Conservation (phyloP, 92 coral and sea anemone genomes). For the Virgularia gustaviana region DNA sequence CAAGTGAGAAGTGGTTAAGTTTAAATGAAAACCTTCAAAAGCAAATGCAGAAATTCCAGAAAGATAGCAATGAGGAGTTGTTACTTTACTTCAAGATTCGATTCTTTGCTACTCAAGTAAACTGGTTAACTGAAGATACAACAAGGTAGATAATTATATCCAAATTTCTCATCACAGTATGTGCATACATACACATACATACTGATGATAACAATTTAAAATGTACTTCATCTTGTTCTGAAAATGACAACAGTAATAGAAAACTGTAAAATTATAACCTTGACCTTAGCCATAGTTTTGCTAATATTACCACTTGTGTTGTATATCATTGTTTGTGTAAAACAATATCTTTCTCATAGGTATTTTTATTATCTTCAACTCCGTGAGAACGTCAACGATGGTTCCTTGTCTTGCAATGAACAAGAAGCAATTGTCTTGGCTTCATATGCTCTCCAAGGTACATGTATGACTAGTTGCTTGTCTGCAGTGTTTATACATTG, state of each 20-base stretch:
- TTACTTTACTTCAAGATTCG: constrained; percentile 66
- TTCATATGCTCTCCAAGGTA: constrained; percentile 88
- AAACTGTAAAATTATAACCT: too few relatives aligned
- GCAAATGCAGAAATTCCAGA: constrained; percentile 64
- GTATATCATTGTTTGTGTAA: background rate
- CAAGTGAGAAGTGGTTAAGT: constrained; percentile 74
- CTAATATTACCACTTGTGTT: too few relatives aligned
- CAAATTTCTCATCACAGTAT: background rate
- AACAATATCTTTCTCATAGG: constrained; percentile 44
- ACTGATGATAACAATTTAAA: background rate
- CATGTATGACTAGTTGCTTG: background rate
- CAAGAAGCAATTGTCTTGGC: constrained; percentile 72
- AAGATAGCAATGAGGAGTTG: constrained; percentile 35
- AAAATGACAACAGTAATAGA: too few relatives aligned
- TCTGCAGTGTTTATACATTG: background rate
- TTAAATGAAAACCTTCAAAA: constrained; percentile 73
- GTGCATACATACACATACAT: background rate
- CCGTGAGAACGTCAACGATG: constrained; percentile 63
- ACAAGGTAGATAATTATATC: constrained; percentile 66
- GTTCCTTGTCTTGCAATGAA: constrained; percentile 66
- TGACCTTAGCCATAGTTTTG: background rate
- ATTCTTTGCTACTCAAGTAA: constrained; percentile 68
- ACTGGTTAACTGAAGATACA: constrained; percentile 63
- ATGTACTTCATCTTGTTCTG: too few relatives aligned
- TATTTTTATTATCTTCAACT: constrained; percentile 77